Base-by-base conservation (phyloP, 2,888 invertebrate genomes). In the Drosophila melanosoma region DNA sequence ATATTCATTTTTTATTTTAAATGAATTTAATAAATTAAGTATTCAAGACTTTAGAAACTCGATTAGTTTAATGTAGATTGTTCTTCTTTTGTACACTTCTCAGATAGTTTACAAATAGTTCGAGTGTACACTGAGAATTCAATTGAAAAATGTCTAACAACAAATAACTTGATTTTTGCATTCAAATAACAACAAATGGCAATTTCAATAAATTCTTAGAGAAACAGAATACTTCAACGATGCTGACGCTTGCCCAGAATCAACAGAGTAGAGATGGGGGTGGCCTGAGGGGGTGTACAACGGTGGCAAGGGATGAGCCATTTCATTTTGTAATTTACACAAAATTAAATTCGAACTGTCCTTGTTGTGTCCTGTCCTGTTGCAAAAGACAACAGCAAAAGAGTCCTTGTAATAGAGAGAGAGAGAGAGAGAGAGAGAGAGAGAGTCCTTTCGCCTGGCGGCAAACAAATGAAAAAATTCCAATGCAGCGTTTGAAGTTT, bases 401-500 rank as follows among this genome's bases (percentile, higher is more conserved):
- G 58, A 38, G 51, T 53, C 49, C 23, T 76, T 60, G 52, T 17
- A 15, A 26, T 35, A 49, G 4, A 48, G 26, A 49, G 36, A 8
- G 48, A 15, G 8, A 26, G 15, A 17, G 53, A 33, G 3, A 15
- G 2, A 10, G 35, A 10, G 35, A 35, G 53, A n/a, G 42, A 11
- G 26, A 32, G 40, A 52, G 62, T 67, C 58, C 57, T 57, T 67
- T 62, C 35, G 69, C 20, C 53, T 56, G 66, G 38, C 11, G 57
- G 65, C 66, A 72, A 72, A 20, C 62, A 69, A 87, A 87, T 90
- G 89, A 90, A 90, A 89, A 87, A 90, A 90, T 87, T 90, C 90
- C 84, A 84, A 71, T 86, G 82, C 79, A 89, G 71, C 78, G 87
- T 81, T 89, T 90, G 90, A 87, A 90, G 90, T 87, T 89, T 88